Base-by-base conservation (phyloP, 2,888 invertebrate genomes). In the Labia minor region DNA sequence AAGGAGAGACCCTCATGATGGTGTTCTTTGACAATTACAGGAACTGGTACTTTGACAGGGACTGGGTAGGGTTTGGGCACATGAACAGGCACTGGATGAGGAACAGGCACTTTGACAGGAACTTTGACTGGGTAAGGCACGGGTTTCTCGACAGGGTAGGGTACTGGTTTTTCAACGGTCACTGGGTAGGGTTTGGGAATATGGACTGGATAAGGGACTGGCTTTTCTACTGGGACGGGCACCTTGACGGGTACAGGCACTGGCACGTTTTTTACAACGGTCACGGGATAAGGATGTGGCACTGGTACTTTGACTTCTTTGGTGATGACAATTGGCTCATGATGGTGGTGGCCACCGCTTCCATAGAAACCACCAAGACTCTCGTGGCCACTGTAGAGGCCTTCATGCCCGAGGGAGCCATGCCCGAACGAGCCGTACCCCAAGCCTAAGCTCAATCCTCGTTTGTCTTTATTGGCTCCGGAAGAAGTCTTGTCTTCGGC, bases 31-130 rank as follows among this genome's bases (percentile, higher is more conserved):
- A 49, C 49, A 16, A 49, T 14, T 2, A 49, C n/a, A 21, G 78
- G 79, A 62, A 80, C 78, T 66, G 77, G 78, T 70, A 79, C 80
- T 69, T 79, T 80, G 49, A 80, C 78, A 67, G 79, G 79, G 3
- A 88, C 85, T 68, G 87, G 87, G 73, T 82, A 82, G 66, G 85
- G 82, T 63, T 79, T 79, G 65, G 81, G 80, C 1, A 82, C 76
- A 68, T 77, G 77, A 3, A 89, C 88, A 74, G 89, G 88, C 77
- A 85, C 85, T 68, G 89, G 89, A 76, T 86, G 85, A 77, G 88
- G 88, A n/a, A 10, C 4, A 3, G 49, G 49, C n/a, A 49, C 49
- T 14, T 49, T 49, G 33, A 85, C 84, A 1, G 83, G 84, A 0
- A 84, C 80, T 66, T 86, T 83, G 3, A 87, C 85, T 67, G 84